Conservation (phyloP, 35 echinoderm and acorn worm genomes). For the Stichopus chloronotus region DNA sequence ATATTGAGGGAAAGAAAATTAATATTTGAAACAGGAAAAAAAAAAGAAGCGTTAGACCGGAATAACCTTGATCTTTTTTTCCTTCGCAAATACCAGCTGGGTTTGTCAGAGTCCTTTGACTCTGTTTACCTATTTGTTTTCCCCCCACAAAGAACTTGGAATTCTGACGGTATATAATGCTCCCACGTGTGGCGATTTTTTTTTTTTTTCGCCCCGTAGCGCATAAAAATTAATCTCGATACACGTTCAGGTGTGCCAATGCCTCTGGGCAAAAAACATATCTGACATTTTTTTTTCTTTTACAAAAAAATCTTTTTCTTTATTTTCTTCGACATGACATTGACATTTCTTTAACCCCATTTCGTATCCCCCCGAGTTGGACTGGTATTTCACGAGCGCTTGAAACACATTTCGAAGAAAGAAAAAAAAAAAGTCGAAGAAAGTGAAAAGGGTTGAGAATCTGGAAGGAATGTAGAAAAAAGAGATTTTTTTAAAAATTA, state of each 20-base stretch:
- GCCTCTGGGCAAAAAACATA: slow-evolving; percentile 1
- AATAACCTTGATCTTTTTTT: neutral
- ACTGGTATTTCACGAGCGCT: neutral
- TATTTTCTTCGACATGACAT: slow-evolving; percentile 12
- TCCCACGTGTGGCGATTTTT: slow-evolving; percentile 8
- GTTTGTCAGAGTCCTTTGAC: neutral
- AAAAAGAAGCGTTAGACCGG: no score
- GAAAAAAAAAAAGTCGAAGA: slow-evolving; percentile 6
- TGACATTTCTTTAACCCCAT: slow-evolving; percentile 9
- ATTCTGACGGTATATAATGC: neutral
- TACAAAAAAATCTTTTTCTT: no score
- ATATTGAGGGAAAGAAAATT: no score
- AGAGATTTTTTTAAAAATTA: no score
- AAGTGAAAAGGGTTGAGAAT: neutral
- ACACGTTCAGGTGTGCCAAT: slow-evolving; percentile 14
- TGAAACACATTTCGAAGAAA: neutral
- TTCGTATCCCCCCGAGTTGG: neutral
- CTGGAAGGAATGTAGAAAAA: no score
- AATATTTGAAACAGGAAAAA: no score
- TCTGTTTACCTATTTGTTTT: neutral
- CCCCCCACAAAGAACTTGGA: neutral
- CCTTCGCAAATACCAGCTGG: neutral
- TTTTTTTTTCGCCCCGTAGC: slow-evolving; percentile 18
- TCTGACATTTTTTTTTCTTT: slow-evolving; percentile 12
- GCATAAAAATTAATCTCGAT: slow-evolving; percentile 7